Evolutionary conservation across 1,140 invertebrate species (phyloP).

Genomic region (Polypedilum vanderplanki): DNA sequence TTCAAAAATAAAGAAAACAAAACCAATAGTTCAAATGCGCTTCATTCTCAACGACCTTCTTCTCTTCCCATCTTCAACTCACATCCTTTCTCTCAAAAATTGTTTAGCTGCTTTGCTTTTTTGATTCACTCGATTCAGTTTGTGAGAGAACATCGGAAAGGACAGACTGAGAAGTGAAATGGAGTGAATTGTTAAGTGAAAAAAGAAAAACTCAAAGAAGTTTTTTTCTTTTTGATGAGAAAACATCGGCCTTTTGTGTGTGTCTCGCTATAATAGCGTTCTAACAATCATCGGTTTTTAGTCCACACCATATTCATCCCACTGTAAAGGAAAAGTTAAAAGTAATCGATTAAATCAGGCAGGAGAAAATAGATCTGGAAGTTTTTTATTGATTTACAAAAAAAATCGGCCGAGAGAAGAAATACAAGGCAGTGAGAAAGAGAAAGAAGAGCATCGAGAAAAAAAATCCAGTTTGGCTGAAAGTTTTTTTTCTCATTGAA

Average conservation of each 20-base stretch:
- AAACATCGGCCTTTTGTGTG: constrained; percentile 28
- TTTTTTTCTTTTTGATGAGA: constrained; percentile 24
- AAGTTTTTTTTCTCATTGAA: neutral
- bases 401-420: neutral
- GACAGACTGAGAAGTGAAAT: constrained; percentile 24
- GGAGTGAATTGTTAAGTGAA: neutral
- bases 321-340: neutral
- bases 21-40: neutral
- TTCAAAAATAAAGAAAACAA: neutral
- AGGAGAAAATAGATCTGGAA: neutral
- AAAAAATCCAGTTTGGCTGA: constrained; percentile 17
- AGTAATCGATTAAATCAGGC: neutral
- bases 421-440: neutral
- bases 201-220: constrained; percentile 29
- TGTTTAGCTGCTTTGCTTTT: constrained; percentile 1
- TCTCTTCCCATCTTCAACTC: neutral
- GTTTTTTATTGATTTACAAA: constrained; percentile 7
- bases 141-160: constrained; percentile 15
- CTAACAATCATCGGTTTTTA: constrained; percentile 25
- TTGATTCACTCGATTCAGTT: neutral
- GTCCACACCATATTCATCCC: neutral
- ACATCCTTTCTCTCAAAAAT: neutral
- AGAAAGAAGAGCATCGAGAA: neutral
- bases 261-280: constrained; percentile 28
- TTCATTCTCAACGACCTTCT: neutral